Evolutionary conservation across 2,888 invertebrate species (phyloP).

Genomic region (Toxonevra muliebris): DNA sequence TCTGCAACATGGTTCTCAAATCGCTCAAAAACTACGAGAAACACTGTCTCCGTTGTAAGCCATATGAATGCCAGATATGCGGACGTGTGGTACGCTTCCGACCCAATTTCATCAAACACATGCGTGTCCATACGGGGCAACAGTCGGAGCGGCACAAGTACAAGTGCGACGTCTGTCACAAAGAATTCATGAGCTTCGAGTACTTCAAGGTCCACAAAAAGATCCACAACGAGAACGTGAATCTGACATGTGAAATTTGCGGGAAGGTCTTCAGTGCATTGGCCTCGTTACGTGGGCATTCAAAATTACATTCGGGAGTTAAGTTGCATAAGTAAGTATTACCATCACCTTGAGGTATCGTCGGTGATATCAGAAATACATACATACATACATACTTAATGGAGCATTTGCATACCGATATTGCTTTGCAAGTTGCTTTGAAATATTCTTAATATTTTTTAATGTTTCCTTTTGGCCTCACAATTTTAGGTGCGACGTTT

Average conservation of each 20-base stretch:
- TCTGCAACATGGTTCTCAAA: constrained; percentile 64
- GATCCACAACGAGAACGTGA: constrained; percentile 68
- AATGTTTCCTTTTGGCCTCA: constrained; percentile 1
- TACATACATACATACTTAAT: too few relatives aligned
- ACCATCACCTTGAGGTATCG: too few relatives aligned
- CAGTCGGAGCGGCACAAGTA: constrained; percentile 66
- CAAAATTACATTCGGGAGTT: constrained; percentile 63
- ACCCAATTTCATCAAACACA: constrained; percentile 65
- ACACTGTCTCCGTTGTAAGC: constrained; percentile 64
- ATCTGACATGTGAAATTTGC: constrained; percentile 68
- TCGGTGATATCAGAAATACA: too few relatives aligned
- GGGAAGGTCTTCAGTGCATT: constrained; percentile 67
- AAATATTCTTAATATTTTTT: background rate
- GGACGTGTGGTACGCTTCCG: constrained; percentile 64
- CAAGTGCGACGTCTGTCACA: constrained; percentile 68
- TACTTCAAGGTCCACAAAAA: constrained; percentile 71
- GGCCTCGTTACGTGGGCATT: constrained; percentile 63
- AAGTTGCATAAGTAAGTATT: constrained; percentile 63
- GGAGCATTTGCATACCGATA: too few relatives aligned
- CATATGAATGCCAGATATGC: constrained; percentile 64
- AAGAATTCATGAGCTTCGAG: constrained; percentile 68
- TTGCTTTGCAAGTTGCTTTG: too few relatives aligned
- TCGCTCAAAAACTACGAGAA: constrained; percentile 65
- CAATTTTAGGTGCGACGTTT: constrained; percentile 60
- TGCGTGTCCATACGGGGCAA: constrained; percentile 64